Conservation (phyloP, 2,113 vertebrate species). For the Burhinus oedicnemus region DNA sequence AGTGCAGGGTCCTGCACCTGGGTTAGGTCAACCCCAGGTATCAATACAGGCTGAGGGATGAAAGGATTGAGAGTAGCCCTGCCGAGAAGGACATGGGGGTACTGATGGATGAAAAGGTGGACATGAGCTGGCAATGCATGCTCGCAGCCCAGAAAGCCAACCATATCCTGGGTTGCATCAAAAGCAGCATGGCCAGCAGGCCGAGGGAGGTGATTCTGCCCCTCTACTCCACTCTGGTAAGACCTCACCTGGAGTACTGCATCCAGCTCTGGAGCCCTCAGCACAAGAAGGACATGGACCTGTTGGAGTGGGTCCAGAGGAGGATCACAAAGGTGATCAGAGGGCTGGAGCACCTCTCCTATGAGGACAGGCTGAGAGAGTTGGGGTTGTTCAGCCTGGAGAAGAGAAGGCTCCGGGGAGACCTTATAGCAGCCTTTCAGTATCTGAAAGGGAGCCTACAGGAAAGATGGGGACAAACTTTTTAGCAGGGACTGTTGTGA, state of each 20-base stretch:
- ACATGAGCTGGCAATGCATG: neutral
- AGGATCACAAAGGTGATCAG: neutral
- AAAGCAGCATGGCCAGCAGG: neutral
- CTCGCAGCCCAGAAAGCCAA: neutral
- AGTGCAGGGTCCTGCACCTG: neutral
- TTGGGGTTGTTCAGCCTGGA: neutral
- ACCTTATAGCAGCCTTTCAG: neutral
- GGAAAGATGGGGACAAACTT: neutral
- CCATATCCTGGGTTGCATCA: neutral
- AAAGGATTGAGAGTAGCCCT: neutral
- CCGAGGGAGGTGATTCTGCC: neutral
- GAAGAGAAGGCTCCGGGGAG: neutral
- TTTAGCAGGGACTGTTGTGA: neutral
- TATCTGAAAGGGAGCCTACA: neutral
- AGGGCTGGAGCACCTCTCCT: neutral
- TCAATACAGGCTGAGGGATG: neutral
- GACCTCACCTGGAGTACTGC: neutral
- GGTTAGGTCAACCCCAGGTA: neutral
- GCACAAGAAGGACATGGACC: neutral
- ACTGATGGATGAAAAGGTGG: neutral
- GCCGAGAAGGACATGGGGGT: neutral
- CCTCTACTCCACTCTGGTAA: neutral
- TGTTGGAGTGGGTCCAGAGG: neutral
- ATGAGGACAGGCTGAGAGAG: neutral
- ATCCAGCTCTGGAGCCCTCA: neutral